Evolutionary conservation across 2,797 vertebrate genomes (phyloP).

Genomic region (Buphagus erythrorhynchus): DNA sequence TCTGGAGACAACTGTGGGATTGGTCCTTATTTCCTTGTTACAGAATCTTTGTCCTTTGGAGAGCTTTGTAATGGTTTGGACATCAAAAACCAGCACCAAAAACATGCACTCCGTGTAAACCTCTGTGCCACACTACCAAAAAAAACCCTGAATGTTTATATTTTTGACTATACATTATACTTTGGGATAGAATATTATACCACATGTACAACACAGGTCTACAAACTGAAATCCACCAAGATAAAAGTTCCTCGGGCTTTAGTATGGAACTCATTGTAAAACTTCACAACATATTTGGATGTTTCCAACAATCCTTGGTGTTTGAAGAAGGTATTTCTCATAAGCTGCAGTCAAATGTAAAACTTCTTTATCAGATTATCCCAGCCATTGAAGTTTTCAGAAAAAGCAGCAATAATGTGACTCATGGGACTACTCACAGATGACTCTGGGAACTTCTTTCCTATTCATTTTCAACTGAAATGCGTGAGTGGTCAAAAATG

Average conservation of each 20-base stretch:
- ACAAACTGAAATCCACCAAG: not conserved
- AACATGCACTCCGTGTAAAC: not conserved
- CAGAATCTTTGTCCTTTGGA: not conserved
- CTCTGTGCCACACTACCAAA: not conserved
- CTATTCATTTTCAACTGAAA: slow-evolving; percentile 9
- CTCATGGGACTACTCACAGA: not conserved
- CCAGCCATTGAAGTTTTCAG: not conserved
- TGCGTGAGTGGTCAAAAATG: not conserved
- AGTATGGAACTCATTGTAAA: not conserved
- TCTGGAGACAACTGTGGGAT: not conserved
- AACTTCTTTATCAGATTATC: not conserved
- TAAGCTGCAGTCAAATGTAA: not conserved
- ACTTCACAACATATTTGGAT: not conserved
- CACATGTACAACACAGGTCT: not conserved
- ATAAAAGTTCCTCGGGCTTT: not conserved
- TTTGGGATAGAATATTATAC: not conserved
- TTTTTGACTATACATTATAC: not conserved
- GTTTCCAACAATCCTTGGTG: not conserved
- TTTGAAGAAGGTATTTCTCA: not conserved
- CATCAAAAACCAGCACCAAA: not conserved
- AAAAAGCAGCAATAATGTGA: not conserved
- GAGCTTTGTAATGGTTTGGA: not conserved
- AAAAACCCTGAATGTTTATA: not conserved
- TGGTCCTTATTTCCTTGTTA: not conserved
- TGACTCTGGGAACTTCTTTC: not conserved